Conservation (phyloP, 2,888 invertebrate species). For the Xylocampa areola region DNA sequence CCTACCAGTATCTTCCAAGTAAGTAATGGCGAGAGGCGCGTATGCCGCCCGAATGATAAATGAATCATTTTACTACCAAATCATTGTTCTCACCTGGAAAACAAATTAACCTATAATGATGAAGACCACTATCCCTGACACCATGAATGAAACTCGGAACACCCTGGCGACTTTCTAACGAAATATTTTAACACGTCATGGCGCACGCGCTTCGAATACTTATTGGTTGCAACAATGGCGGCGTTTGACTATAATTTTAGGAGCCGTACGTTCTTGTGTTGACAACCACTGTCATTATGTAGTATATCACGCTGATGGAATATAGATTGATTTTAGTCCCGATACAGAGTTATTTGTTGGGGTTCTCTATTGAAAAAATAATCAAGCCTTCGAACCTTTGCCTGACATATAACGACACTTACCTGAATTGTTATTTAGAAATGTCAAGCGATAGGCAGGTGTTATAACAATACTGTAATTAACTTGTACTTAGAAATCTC, state of each 20-base stretch:
- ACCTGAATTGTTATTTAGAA: too few species aligned
- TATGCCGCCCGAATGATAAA: conserved; percentile 48
- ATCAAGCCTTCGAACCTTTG: neutral
- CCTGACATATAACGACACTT: neutral
- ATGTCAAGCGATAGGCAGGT: too few species aligned
- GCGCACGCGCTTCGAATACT: conserved; percentile 79
- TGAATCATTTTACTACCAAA: conserved; percentile 58
- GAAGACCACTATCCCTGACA: conserved; percentile 56
- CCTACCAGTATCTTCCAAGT: conserved; percentile 26
- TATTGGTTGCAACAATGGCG: conserved; percentile 75
- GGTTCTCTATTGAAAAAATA: neutral
- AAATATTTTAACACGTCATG: conserved; percentile 80
- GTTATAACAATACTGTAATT: too few species aligned
- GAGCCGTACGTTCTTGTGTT: conserved; percentile 64
- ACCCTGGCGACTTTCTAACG: conserved; percentile 83
- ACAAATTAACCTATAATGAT: conserved; percentile 44
- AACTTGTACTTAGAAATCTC: too few species aligned
- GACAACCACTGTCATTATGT: conserved; percentile 56
- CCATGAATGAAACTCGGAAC: conserved; percentile 64
- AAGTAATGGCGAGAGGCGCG: conserved; percentile 11
- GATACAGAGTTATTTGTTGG: conserved; percentile 15
- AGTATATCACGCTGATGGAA: conserved; percentile 47
- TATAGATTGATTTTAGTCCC: conserved; percentile 41
- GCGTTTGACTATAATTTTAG: conserved; percentile 73
- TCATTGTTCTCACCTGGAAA: conserved; percentile 60